phyloP scores from a whole-genome alignment of 2,113 vertebrate species.

The Paramormyrops kingsleyae region DNA sequence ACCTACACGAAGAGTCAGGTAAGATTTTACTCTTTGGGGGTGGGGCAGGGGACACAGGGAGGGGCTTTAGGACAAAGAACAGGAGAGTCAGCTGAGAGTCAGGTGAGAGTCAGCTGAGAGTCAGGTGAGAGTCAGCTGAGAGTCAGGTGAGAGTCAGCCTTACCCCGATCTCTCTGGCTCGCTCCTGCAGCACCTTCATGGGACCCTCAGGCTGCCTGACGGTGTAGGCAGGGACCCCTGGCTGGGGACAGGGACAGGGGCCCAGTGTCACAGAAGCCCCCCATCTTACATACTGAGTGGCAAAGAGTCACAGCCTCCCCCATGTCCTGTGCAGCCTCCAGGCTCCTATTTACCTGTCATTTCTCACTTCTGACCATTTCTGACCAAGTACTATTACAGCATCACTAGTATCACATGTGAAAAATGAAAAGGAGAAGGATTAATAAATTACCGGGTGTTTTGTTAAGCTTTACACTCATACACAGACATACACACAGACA shows the following conservation, averaged over 20 bases:
- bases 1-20: not conserved
- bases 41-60: not conserved
- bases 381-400: no score
- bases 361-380: not conserved
- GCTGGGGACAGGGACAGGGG: constrained; percentile 46
- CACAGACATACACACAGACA: no score
- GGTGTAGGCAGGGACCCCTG: constrained; percentile 77
- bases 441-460: no score
- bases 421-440: no score
- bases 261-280: not conserved
- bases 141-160: constrained; percentile 37
- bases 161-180: constrained; percentile 69
- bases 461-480: no score
- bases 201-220: constrained; percentile 71
- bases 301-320: not conserved
- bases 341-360: not conserved
- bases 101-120: no score
- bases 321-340: not conserved
- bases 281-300: not conserved
- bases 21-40: not conserved
- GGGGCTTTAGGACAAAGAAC: not conserved
- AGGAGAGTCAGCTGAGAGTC: not conserved
- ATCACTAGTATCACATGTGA: no score
- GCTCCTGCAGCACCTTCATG: constrained; percentile 65
- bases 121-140: not conserved